phyloP scores from a whole-genome alignment of 2,113 vertebrate genomes.

The Eupsittula cactorum region DNA sequence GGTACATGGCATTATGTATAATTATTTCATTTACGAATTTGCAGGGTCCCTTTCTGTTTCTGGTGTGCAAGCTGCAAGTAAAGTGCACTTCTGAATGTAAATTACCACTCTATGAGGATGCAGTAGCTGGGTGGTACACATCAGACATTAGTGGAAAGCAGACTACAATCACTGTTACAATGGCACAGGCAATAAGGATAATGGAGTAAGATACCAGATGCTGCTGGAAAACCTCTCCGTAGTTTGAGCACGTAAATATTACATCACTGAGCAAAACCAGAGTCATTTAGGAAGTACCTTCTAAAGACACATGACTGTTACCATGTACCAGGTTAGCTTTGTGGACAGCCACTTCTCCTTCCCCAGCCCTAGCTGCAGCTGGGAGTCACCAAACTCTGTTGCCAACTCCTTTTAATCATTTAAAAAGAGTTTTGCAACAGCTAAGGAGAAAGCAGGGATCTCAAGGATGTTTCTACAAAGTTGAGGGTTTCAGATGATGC shows the following conservation, averaged over 20 bases:
- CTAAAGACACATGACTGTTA: neutral
- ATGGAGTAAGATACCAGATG: neutral
- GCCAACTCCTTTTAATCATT: neutral
- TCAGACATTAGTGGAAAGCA: constrained; percentile 24
- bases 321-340: neutral
- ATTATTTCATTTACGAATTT: neutral
- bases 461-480: neutral
- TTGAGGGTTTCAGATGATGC: neutral
- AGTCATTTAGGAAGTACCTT: neutral
- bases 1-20: neutral
- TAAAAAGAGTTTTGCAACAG: neutral
- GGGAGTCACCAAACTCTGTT: neutral
- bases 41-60: constrained; percentile 37
- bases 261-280: neutral
- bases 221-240: neutral
- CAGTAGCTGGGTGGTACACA: neutral
- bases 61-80: constrained; percentile 65
- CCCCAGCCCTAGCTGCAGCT: neutral
- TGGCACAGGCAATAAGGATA: neutral
- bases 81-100: constrained; percentile 67
- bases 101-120: neutral
- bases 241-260: neutral
- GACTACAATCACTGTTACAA: neutral
- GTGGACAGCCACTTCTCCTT: neutral
- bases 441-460: neutral